phyloP scores from a whole-genome alignment of 2,113 vertebrate genomes.

The Leptobrachium leishanense region DNA sequence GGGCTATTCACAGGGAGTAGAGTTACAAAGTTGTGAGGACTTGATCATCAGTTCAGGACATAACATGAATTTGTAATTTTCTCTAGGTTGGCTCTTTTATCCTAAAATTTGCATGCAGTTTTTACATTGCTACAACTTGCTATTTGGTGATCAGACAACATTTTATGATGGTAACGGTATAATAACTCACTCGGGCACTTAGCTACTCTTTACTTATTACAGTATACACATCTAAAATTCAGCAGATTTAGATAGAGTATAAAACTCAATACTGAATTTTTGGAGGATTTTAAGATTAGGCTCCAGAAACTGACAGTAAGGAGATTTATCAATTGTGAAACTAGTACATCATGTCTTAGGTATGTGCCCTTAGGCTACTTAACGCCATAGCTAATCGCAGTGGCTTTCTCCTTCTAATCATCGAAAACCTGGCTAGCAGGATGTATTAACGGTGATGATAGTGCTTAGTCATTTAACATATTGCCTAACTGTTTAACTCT shows the following conservation, averaged over 20 bases:
- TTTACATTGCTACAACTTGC: no score
- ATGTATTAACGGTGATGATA: conserved; percentile 22
- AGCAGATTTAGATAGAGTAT: not conserved
- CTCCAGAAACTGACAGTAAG: not conserved
- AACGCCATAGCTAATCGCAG: conserved; percentile 4
- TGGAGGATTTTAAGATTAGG: not conserved
- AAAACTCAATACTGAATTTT: not conserved
- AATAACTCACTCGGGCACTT: no score
- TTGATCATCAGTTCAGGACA: no score
- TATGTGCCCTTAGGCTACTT: conserved; percentile 26
- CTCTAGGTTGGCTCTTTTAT: no score
- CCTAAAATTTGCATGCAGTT: no score
- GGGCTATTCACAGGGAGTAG: no score
- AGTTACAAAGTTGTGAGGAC: no score
- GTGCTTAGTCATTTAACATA: conserved; percentile 6
- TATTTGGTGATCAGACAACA: no score
- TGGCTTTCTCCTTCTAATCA: conserved; percentile 9
- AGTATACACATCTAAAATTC: no score
- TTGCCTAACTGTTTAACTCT: conserved; percentile 21
- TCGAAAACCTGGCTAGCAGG: conserved; percentile 6
- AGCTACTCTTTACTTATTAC: no score
- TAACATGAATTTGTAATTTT: no score
- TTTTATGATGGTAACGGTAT: no score
- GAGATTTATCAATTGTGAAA: not conserved
- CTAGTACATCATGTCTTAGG: conserved; percentile 29